Evolutionary conservation across 1,140 invertebrate species (phyloP), one percentile per base, ranked within the genome.

Genomic region (Littorina saxatilis): DNA sequence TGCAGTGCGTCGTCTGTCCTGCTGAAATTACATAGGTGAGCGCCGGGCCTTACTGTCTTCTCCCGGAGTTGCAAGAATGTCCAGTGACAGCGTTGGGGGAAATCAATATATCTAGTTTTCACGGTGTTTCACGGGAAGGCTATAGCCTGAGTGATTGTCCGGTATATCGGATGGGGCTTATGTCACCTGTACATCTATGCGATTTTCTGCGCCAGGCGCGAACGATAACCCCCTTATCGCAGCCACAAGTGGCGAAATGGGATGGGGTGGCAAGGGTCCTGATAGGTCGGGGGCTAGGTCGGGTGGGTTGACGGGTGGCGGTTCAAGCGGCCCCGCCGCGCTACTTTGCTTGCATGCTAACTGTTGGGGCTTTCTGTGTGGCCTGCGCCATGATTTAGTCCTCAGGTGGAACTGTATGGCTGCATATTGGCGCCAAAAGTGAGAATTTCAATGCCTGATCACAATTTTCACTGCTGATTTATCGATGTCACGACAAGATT

Each of bases 151-250:
- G 5, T 20, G 68, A 9, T 40, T 29, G 13, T 40, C 32, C 4
- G 50, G 58, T 61, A 61, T 61, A 61, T 61, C 58, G 58, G 58
- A 29, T 47, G 27, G n/a, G 58, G 27, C 58, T 61, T 61, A 61
- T 61, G 58, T 61, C 58, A 61, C 58, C 27, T 29, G 9, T 61
- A 29, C 43, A 61, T 29, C 40, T 50, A 73, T 29, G 40, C 43
- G n/a, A 50, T 27, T 50, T n/a, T 39, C 37, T 73, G 39, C 4
- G 43, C 35, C 39, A 50, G 70, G 70, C 43, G 70, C 70, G 70
- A 73, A 73, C 70, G 40, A 47, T 73, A 73, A 39, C 70, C 70
- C 70, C 70, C 40, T 73, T 73, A 73, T 73, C 70, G 23, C 29
- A 23, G 70, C 27, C 23, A 29, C 23, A 29, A 11, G 40, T 47